phyloP scores from a whole-genome alignment of 1,140 invertebrate species.

The Apocrypta bakeri region DNA sequence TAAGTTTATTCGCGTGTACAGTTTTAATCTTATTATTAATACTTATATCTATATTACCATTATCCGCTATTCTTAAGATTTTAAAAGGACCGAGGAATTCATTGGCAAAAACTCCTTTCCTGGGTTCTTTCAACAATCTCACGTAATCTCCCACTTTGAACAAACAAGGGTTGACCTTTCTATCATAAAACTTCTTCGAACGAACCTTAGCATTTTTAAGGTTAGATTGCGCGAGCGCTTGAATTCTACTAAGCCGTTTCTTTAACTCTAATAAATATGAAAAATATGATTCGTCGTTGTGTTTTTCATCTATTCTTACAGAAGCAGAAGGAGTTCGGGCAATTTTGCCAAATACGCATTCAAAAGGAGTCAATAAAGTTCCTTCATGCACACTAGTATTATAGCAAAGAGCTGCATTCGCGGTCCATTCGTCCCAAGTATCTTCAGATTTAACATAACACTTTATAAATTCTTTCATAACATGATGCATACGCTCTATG shows the following conservation, averaged over 20 bases:
- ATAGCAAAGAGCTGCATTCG: constrained; percentile 50
- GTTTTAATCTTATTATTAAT: constrained; percentile 17
- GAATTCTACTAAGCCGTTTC: not conserved
- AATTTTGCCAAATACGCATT: constrained; percentile 42
- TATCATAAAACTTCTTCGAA: constrained; percentile 22
- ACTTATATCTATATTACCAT: not conserved
- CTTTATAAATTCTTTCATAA: constrained; percentile 55
- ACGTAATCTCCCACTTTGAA: constrained; percentile 41
- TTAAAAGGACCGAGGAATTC: not conserved
- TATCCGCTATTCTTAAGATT: not conserved
- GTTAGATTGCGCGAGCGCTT: constrained; percentile 11
- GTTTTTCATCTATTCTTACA: not conserved
- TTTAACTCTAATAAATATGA: not conserved
- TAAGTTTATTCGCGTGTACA: constrained; percentile 35
- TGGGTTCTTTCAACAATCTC: not conserved
- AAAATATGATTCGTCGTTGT: constrained; percentile 3
- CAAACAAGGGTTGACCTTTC: not conserved
- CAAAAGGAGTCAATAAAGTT: constrained; percentile 19
- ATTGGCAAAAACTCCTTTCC: not conserved
- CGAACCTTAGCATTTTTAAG: not conserved
- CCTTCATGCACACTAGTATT: constrained; percentile 56
- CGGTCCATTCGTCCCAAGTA: constrained; percentile 64
- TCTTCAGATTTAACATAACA: constrained; percentile 53
- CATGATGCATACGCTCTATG: constrained; percentile 56
- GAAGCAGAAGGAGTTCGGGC: not conserved